phyloP scores from a whole-genome alignment of 2,888 invertebrate species.

The Parascotia fuliginaria region DNA sequence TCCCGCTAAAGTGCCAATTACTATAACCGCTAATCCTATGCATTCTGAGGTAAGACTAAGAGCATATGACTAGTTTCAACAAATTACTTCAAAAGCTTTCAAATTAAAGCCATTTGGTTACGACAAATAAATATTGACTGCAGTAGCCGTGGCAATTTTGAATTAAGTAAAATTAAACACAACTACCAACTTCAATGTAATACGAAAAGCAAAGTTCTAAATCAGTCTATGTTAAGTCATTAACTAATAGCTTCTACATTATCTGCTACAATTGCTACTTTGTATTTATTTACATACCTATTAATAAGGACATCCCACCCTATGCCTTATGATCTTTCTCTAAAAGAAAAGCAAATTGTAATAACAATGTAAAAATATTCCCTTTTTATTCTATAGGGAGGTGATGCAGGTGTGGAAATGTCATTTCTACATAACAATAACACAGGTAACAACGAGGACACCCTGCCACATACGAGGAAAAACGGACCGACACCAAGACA shows the following conservation, averaged over 20 bases:
- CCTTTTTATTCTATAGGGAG: constrained; percentile 57
- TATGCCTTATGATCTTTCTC: too few relatives aligned
- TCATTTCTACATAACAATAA: constrained; percentile 90
- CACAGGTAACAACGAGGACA: constrained; percentile 72
- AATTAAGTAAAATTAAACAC: too few relatives aligned
- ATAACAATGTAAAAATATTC: background rate
- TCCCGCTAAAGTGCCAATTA: constrained; percentile 86
- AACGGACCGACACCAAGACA: constrained; percentile 70
- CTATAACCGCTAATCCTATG: constrained; percentile 91
- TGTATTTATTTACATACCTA: too few relatives aligned
- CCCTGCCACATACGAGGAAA: constrained; percentile 72
- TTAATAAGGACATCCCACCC: too few relatives aligned
- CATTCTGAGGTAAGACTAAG: constrained; percentile 87
- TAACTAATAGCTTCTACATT: too few relatives aligned
- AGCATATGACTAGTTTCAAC: constrained; percentile 27
- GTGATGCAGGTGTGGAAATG: constrained; percentile 87
- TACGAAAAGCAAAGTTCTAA: too few relatives aligned
- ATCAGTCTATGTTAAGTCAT: too few relatives aligned
- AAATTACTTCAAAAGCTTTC: background rate
- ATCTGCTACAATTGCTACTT: too few relatives aligned
- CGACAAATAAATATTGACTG: too few relatives aligned
- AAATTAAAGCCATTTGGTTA: background rate
- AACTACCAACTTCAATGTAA: too few relatives aligned
- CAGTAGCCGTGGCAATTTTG: too few relatives aligned
- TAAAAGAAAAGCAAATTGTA: too few relatives aligned